phyloP scores from a whole-genome alignment of 2,113 vertebrate species.

The Rhea americana region DNA sequence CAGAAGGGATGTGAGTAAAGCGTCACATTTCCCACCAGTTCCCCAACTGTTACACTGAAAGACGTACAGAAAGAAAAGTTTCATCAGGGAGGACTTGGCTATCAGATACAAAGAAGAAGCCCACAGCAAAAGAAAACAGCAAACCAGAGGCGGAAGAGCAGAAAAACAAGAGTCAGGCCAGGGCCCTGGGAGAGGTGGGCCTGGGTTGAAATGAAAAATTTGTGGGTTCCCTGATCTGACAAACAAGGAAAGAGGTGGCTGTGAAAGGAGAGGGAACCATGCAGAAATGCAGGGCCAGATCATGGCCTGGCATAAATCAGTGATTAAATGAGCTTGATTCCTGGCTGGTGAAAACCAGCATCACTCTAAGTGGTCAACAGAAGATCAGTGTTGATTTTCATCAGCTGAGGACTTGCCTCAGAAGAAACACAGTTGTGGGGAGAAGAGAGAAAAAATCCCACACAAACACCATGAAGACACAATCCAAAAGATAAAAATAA shows the following conservation, averaged over 20 bases:
- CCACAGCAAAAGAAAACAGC: background rate
- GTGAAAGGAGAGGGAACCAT: background rate
- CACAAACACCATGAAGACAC: background rate
- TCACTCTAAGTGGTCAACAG: background rate
- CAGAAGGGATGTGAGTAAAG: constrained; percentile 41
- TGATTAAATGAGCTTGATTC: background rate
- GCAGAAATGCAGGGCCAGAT: background rate
- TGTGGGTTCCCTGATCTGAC: fast-evolving
- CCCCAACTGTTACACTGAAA: constrained; percentile 31
- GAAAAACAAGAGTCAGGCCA: background rate
- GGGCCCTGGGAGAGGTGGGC: background rate
- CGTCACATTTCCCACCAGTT: constrained; percentile 29
- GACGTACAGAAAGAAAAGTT: constrained; percentile 34
- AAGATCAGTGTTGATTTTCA: background rate
- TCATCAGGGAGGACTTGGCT: constrained; percentile 3
- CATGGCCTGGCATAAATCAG: background rate
- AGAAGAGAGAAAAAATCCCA: background rate
- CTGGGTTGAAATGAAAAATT: background rate
- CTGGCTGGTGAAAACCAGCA: background rate
- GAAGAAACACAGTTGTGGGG: background rate
- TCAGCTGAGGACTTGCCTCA: background rate
- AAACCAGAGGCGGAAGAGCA: background rate
- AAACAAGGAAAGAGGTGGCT: background rate
- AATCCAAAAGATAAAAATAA: background rate
- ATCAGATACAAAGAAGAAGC: background rate